Evolutionary conservation across 2,797 vertebrate genomes (phyloP).

Genomic region (Sparidentex hasta): DNA sequence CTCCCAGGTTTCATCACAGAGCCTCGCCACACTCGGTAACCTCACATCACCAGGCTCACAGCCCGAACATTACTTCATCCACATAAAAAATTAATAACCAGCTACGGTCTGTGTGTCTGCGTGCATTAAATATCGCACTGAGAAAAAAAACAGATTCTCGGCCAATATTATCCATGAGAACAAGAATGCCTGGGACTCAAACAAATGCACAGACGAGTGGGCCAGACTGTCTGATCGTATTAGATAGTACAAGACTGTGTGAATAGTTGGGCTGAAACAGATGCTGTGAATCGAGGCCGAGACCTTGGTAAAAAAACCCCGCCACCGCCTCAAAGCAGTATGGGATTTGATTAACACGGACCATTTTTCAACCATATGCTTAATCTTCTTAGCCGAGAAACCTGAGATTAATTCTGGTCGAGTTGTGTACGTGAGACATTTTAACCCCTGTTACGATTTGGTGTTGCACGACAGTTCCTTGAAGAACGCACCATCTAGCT

Average conservation of each 20-base stretch:
- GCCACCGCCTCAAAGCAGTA: slow-evolving; percentile 5
- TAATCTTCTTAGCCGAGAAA: slow-evolving; percentile 73
- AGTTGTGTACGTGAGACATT: neutral
- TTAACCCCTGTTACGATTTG: neutral
- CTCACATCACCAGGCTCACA: slow-evolving; percentile 1
- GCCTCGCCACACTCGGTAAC: slow-evolving; percentile 5
- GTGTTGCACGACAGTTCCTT: neutral
- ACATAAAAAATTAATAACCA: slow-evolving; percentile 49
- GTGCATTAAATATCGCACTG: neutral
- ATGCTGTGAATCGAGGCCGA: slow-evolving; percentile 42
- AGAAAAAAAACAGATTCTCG: slow-evolving; percentile 3
- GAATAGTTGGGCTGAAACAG: slow-evolving; percentile 37
- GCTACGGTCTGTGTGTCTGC: slow-evolving; percentile 9
- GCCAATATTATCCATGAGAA: slow-evolving; percentile 7
- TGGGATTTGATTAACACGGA: slow-evolving; percentile 56
- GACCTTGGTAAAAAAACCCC: slow-evolving; percentile 33
- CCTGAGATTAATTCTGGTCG: slow-evolving; percentile 19
- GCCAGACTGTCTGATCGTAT: slow-evolving; percentile 17
- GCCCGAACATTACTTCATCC: slow-evolving; percentile 50
- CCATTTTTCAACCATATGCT: slow-evolving; percentile 64
- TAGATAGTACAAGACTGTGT: neutral
- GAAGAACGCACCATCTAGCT: neutral
- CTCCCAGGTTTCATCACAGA: slow-evolving; percentile 15
- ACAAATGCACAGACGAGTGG: neutral
- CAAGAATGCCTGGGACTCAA: neutral